These are phyloP conservation scores for Ennomos quercinarius DNA, from an alignment of 2,888 invertebrate species.

Conservation along the genomic window DNA sequence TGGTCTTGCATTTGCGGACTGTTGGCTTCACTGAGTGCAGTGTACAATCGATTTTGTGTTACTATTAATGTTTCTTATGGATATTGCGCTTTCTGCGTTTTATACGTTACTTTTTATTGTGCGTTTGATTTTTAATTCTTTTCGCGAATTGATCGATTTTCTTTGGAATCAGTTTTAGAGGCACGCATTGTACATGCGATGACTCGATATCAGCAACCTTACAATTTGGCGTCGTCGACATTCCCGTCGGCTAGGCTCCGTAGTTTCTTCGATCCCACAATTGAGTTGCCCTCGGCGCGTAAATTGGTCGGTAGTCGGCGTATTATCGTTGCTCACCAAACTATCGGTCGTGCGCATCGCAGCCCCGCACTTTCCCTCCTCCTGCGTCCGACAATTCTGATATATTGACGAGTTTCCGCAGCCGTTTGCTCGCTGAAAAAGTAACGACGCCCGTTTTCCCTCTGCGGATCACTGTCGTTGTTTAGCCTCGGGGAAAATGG, in stretches of 20 bases:
- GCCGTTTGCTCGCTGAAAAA: conserved; percentile 53
- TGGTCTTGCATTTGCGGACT: conserved; percentile 48
- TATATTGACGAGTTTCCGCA: conserved; percentile 65
- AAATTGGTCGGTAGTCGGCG: conserved; percentile 57
- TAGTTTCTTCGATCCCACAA: conserved; percentile 44
- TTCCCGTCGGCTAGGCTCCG: conserved; percentile 18
- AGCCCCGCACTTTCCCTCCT: conserved; percentile 49
- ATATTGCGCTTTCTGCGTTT: conserved; percentile 1
- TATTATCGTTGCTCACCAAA: conserved; percentile 57
- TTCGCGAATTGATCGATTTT: background rate
- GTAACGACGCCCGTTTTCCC: conserved; percentile 40
- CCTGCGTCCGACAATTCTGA: conserved; percentile 56
- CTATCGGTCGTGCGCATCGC: conserved; percentile 49
- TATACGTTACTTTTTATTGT: background rate
- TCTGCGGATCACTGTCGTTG: conserved; percentile 48
- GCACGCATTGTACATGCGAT: conserved; percentile 6
- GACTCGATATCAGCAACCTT: conserved; percentile 19
- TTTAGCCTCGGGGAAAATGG: conserved; percentile 51
- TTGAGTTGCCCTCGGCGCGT: conserved; percentile 55
- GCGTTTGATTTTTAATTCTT: conserved; percentile 1
- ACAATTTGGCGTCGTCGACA: conserved; percentile 26
- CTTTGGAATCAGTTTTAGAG: background rate
- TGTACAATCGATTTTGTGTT: conserved; percentile 3
- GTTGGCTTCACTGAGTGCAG: conserved; percentile 44
- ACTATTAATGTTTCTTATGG: conserved; percentile 14